A percentile compares a stretch with the other conserved stretches of the same genome.
Evolutionary conservation across 1,140 invertebrate genomes (phyloP).

Genomic region (Anagrus nilaparvatae): DNA sequence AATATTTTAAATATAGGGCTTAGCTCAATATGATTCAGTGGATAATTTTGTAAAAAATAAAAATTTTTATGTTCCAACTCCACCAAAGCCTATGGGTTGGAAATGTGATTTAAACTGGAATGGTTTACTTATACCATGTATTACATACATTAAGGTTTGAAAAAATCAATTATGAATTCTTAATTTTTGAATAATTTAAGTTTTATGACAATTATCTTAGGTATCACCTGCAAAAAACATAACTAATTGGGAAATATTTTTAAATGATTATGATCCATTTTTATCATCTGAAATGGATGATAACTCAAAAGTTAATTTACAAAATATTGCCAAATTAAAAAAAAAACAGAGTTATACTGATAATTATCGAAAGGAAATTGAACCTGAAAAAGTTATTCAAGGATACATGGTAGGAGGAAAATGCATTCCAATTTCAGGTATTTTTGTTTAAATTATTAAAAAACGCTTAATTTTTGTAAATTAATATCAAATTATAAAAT

Average conservation of each 20-base stretch:
- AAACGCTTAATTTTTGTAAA: neutral
- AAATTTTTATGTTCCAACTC: conserved; percentile 16
- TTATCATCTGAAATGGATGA: no score
- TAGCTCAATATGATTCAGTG: conserved; percentile 17
- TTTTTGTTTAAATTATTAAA: neutral
- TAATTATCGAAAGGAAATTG: conserved; percentile 14
- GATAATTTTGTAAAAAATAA: conserved; percentile 16
- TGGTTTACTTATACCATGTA: conserved; percentile 17
- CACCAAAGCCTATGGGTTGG: conserved; percentile 9
- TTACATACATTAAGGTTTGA: conserved; percentile 19
- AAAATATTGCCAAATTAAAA: conserved; percentile 5
- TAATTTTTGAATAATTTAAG: no score
- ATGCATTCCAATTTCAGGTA: conserved; percentile 19
- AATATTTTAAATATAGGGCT: conserved; percentile 7
- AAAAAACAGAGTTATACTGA: conserved; percentile 10
- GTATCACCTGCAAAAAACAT: no score
- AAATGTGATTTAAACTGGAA: conserved; percentile 17
- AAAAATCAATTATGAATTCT: no score
- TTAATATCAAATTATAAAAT: neutral
- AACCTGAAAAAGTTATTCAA: conserved; percentile 15
- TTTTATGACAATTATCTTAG: no score
- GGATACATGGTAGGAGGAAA: conserved; percentile 24
- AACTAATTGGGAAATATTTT: no score
- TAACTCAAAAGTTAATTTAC: neutral
- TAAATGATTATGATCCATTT: no score